phyloP scores from a whole-genome alignment of 2,888 invertebrate genomes.

The Entomobrya proxima region DNA sequence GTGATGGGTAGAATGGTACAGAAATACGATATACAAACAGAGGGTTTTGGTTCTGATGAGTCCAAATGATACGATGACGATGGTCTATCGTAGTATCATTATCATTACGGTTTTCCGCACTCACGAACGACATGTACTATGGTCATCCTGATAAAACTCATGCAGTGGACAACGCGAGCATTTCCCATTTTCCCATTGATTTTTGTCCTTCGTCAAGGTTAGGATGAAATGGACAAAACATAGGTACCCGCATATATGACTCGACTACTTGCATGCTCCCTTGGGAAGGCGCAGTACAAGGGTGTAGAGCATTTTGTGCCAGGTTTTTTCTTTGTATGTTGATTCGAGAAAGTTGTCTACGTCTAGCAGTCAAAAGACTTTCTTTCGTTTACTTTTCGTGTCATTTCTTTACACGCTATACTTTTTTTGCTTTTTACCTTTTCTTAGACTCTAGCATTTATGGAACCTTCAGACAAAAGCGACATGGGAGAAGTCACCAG shows the following conservation, averaged over 20 bases:
- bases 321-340: neutral
- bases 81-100: neutral
- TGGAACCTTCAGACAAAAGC: constrained; percentile 67
- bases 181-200: constrained; percentile 39
- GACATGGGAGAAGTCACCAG: constrained; percentile 68
- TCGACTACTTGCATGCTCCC: neutral
- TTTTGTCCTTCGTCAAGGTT: constrained; percentile 62
- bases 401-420: too few species aligned
- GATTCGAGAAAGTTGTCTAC: neutral
- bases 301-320: too few species aligned
- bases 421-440: too few species aligned
- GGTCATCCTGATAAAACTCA: neutral
- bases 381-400: neutral
- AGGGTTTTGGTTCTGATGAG: too few species aligned
- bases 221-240: neutral
- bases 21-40: too few species aligned
- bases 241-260: neutral
- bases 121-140: neutral
- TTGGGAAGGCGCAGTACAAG: neutral
- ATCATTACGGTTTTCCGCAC: neutral
- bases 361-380: neutral
- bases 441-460: constrained; percentile 70
- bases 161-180: neutral
- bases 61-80: neutral
- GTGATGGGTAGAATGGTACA: too few species aligned